Evolutionary conservation across 2,888 invertebrate species (phyloP).

Genomic region (Acanthosoma haemorrhoidale): DNA sequence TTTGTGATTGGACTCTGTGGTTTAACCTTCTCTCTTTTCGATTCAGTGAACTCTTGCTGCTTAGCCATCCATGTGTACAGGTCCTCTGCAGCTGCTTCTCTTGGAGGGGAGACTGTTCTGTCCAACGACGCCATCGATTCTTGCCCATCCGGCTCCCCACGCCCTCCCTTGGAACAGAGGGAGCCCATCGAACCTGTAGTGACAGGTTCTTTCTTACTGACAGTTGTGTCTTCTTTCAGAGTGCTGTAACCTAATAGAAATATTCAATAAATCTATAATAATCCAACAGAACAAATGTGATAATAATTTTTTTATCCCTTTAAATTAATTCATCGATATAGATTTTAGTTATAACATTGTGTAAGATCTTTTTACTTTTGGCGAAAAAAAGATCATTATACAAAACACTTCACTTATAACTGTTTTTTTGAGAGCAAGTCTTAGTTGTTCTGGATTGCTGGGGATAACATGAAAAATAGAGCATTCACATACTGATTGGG

Average conservation of each 20-base stretch:
- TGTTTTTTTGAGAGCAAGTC: too few relatives aligned
- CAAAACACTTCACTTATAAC: too few relatives aligned
- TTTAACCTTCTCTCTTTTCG: conserved; percentile 37
- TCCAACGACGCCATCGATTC: conserved; percentile 33
- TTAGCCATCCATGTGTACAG: conserved; percentile 96
- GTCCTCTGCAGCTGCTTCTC: conserved; percentile 61
- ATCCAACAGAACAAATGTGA: too few relatives aligned
- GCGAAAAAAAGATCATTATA: too few relatives aligned
- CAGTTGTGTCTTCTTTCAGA: conserved; percentile 40
- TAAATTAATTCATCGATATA: too few relatives aligned
- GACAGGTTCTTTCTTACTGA: conserved; percentile 10
- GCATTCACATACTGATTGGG: too few relatives aligned
- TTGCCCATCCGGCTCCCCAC: conserved; percentile 36
- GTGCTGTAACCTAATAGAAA: conserved; percentile 39
- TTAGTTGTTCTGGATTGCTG: too few relatives aligned
- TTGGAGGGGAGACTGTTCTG: conserved; percentile 30
- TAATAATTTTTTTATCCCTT: too few relatives aligned
- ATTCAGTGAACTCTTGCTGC: conserved; percentile 58
- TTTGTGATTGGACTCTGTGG: conserved; percentile 19
- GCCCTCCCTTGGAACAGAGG: conserved; percentile 29
- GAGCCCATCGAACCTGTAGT: conserved; percentile 31
- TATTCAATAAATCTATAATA: not conserved
- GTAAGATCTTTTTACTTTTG: too few relatives aligned
- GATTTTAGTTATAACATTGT: too few relatives aligned
- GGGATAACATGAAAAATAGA: too few relatives aligned